A percentile compares a stretch with the other conserved stretches of the same genome.
These are phyloP conservation scores for Mesocricetus auratus DNA, from an alignment of 2,113 vertebrate genomes.

Conservation along the genomic window DNA sequence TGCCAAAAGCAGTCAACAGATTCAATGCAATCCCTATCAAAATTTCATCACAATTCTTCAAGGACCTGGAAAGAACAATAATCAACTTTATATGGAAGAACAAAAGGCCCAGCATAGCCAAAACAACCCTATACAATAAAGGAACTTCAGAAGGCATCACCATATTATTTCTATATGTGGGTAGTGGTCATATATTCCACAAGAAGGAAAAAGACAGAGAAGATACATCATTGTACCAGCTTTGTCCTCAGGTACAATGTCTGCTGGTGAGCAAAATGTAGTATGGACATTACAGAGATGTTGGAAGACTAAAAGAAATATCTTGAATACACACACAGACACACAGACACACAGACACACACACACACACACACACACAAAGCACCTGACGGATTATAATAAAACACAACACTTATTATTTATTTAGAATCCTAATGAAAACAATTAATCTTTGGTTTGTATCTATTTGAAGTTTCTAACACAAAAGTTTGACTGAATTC, in stretches of 20 bases:
- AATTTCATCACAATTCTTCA: no score
- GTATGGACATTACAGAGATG: background rate
- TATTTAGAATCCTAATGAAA: conserved; percentile 16
- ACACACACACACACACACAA: background rate
- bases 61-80: no score
- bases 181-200: background rate
- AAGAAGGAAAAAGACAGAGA: background rate
- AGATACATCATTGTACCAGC: background rate
- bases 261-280: background rate
- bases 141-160: no score
- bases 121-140: no score
- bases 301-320: background rate
- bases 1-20: no score
- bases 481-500: background rate
- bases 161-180: no score
- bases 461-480: background rate
- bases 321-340: background rate
- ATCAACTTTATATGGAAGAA: no score
- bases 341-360: background rate
- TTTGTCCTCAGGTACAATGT: background rate
- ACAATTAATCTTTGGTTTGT: background rate
- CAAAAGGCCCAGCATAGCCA: no score
- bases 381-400: background rate
- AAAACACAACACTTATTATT: background rate
- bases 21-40: no score